Conservation (phyloP, 2,888 invertebrate species). For the Tetragonula carbonaria region DNA sequence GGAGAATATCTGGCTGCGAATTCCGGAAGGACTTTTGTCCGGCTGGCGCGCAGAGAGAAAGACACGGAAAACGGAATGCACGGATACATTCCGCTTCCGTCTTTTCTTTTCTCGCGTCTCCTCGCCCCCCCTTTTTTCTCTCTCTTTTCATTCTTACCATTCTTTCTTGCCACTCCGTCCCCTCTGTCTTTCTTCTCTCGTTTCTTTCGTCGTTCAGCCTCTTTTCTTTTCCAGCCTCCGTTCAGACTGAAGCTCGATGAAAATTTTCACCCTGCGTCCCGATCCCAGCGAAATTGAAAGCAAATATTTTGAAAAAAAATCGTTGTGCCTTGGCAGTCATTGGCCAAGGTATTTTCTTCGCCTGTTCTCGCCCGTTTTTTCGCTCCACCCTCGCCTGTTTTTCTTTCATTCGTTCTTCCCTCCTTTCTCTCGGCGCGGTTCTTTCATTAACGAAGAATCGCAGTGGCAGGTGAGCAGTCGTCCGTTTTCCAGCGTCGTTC, state of each 20-base stretch:
- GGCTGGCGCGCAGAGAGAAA: conserved; percentile 37
- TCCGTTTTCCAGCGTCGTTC: conserved; percentile 32
- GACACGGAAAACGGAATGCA: conserved; percentile 51
- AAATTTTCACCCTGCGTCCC: not conserved
- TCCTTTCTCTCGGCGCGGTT: not conserved
- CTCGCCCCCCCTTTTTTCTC: not conserved
- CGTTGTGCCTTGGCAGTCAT: not conserved
- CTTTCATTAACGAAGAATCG: conserved; percentile 11
- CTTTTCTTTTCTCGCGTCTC: conserved; percentile 9
- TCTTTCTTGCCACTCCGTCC: conserved; percentile 2
- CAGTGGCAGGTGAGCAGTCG: not conserved
- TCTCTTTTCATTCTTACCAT: conserved; percentile 11
- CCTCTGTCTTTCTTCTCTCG: conserved; percentile 1
- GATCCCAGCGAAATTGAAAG: conserved; percentile 45
- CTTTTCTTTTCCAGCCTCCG: conserved; percentile 12
- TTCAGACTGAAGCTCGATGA: conserved; percentile 7
- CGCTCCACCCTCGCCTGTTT: conserved; percentile 14
- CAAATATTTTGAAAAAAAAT: conserved; percentile 51
- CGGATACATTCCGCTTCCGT: conserved; percentile 25
- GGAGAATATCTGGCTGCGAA: conserved; percentile 44
- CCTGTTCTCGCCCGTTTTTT: conserved; percentile 9
- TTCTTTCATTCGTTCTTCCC: conserved; percentile 42
- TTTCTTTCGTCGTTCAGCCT: conserved; percentile 5
- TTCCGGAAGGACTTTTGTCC: conserved; percentile 55
- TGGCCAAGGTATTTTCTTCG: conserved; percentile 5